phyloP scores from a whole-genome alignment of 2,888 invertebrate genomes.

The Phoenoteleia sp. region DNA sequence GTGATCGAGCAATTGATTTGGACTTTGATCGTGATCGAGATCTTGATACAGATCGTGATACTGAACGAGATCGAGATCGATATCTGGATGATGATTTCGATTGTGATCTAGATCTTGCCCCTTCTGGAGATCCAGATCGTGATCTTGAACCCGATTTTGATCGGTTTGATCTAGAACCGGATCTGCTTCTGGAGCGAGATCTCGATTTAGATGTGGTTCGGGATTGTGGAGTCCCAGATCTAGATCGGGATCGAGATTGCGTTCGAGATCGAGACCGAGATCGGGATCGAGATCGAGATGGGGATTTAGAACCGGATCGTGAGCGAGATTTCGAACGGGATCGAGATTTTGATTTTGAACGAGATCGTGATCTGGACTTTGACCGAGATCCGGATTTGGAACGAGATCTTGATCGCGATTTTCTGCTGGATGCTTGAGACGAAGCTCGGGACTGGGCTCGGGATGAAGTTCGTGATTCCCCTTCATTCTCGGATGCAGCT shows the following conservation, averaged over 20 bases:
- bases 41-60: slow-evolving; percentile 78
- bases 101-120: slow-evolving; percentile 81
- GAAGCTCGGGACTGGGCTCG: slow-evolving; percentile 82
- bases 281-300: slow-evolving; percentile 81
- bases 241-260: slow-evolving; percentile 77
- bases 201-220: slow-evolving; percentile 77
- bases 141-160: slow-evolving; percentile 81
- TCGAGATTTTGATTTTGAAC: slow-evolving; percentile 81
- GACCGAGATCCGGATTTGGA: slow-evolving; percentile 76
- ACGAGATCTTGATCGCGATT: slow-evolving; percentile 77
- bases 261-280: slow-evolving; percentile 79
- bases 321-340: slow-evolving; percentile 81
- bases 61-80: slow-evolving; percentile 81
- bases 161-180: too few relatives aligned
- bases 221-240: slow-evolving; percentile 79
- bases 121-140: slow-evolving; percentile 79
- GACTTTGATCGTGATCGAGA: slow-evolving; percentile 77
- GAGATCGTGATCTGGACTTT: slow-evolving; percentile 76
- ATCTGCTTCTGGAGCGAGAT: slow-evolving; percentile 78
- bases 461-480: slow-evolving; percentile 86
- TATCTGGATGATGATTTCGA: slow-evolving; percentile 78
- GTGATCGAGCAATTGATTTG: slow-evolving; percentile 76
- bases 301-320: slow-evolving; percentile 78
- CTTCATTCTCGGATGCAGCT: slow-evolving; percentile 85
- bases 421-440: slow-evolving; percentile 78